Evolutionary conservation across 2,113 vertebrate species (phyloP).

Genomic region (Deroptyus accipitrinus): DNA sequence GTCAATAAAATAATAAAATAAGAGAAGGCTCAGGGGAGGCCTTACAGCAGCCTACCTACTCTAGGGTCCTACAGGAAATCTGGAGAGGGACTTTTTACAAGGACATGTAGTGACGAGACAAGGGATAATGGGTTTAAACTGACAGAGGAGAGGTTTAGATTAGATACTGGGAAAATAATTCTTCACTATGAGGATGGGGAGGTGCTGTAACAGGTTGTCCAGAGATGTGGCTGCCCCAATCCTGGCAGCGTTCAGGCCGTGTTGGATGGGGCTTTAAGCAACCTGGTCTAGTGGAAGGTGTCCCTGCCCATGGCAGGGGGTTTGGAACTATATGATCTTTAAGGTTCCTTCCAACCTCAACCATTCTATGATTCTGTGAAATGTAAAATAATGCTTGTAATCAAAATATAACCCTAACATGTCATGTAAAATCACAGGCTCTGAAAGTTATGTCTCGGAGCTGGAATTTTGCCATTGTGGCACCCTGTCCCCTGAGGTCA

Average conservation of each 20-base stretch:
- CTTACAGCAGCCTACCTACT: not conserved
- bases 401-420: not conserved
- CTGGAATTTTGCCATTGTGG: not conserved
- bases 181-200: not conserved
- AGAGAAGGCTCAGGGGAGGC: not conserved
- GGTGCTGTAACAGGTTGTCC: not conserved
- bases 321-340: not conserved
- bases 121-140: not conserved
- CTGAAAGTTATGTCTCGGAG: not conserved
- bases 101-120: not conserved
- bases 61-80: not conserved
- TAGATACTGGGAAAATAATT: not conserved
- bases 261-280: not conserved
- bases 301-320: not conserved
- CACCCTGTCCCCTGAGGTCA: not conserved
- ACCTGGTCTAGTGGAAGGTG: not conserved
- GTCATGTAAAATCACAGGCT: not conserved
- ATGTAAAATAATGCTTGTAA: not conserved
- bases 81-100: not conserved
- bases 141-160: not conserved
- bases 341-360: not conserved
- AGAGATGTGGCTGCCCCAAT: not conserved
- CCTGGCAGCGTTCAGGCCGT: not conserved
- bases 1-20: not conserved
- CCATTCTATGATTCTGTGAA: not conserved